Conservation (phyloP, 1,140 invertebrate genomes). For the Bradysia coprophila region DNA sequence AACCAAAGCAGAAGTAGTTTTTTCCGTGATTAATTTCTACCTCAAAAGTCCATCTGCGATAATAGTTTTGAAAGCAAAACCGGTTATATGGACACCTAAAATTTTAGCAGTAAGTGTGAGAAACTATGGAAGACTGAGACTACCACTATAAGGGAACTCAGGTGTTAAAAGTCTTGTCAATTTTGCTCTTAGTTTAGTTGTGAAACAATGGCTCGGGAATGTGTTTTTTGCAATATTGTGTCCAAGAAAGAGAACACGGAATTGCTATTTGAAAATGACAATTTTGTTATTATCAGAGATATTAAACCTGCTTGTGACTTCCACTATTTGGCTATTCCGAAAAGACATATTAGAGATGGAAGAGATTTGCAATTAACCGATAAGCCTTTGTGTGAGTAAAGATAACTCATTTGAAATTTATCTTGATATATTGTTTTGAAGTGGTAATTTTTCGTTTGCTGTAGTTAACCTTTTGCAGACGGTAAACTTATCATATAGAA, state of each 20-base stretch:
- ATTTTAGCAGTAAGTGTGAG: too few relatives aligned
- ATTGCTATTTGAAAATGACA: conserved; percentile 49
- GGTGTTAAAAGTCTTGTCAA: too few relatives aligned
- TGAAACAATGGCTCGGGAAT: conserved; percentile 20
- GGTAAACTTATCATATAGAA: too few relatives aligned
- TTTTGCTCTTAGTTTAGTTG: too few relatives aligned
- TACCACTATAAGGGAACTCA: too few relatives aligned
- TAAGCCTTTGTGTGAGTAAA: conserved; percentile 39
- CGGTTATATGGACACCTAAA: too few relatives aligned
- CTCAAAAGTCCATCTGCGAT: too few relatives aligned
- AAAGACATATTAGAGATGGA: conserved; percentile 52
- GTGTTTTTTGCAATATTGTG: conserved; percentile 55
- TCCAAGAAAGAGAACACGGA: conserved; percentile 33
- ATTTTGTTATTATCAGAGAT: conserved; percentile 61
- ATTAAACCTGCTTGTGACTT: conserved; percentile 62
- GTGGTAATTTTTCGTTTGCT: conserved; percentile 3
- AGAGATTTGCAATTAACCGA: conserved; percentile 44
- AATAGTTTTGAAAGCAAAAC: too few relatives aligned
- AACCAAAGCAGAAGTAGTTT: too few relatives aligned
- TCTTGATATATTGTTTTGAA: conserved; percentile 8
- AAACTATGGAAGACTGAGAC: too few relatives aligned
- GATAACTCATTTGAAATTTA: background rate
- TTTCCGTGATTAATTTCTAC: too few relatives aligned
- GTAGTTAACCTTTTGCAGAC: too few relatives aligned
- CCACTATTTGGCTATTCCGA: conserved; percentile 67